Base-by-base conservation (phyloP, 2,888 invertebrate genomes). In the Aphodius granarius region DNA sequence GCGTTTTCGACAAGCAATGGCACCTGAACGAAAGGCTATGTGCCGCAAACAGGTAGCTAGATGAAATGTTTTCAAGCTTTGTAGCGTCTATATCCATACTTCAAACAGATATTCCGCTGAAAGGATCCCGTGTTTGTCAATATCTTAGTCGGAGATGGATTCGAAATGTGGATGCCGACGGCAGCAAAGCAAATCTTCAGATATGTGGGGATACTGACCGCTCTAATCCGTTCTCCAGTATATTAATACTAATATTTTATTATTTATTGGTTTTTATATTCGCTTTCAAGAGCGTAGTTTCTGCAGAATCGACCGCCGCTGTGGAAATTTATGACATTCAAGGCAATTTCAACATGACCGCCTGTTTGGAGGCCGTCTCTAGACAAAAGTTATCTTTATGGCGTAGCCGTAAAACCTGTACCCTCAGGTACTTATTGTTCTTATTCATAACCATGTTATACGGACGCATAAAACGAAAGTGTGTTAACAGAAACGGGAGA, bases 1-100 rank as follows among this genome's bases (percentile, higher is more conserved):
- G 43, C 4, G 13, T 43, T 43, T 43, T 43, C 43, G 43, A 43
- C 43, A 43, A 43, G 43, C 43, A 43, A 43, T 43, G 43, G 43
- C 43, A 43, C 9, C 43, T 43, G 63, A 16, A 63, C 43, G 17
- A 43, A 43, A 43, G 9, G 73, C 74, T 74, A 23, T 71, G 22
- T 72, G 73, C 63, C 63, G 76, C 74, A 71, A 78, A 74, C 74
- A 71, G 66, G 76, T 72, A 73, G 72, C 73, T 71, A 72, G 75
- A 77, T 75, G 73, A 77, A 75, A 78, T 78, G 76, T 78, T 77
- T 77, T 73, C 76, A 73, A 72, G 77, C 78, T 78, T 78, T 76
- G 76, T 77, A 75, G 75, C 71, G 65, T 72, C 73, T 74, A 62
- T 75, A 74, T 71, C 70, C 73, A 74, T 73, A 77, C 76, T 77